These are phyloP conservation scores for Nestor notabilis DNA, from an alignment of 2,113 vertebrate genomes.

Conservation along the genomic window DNA sequence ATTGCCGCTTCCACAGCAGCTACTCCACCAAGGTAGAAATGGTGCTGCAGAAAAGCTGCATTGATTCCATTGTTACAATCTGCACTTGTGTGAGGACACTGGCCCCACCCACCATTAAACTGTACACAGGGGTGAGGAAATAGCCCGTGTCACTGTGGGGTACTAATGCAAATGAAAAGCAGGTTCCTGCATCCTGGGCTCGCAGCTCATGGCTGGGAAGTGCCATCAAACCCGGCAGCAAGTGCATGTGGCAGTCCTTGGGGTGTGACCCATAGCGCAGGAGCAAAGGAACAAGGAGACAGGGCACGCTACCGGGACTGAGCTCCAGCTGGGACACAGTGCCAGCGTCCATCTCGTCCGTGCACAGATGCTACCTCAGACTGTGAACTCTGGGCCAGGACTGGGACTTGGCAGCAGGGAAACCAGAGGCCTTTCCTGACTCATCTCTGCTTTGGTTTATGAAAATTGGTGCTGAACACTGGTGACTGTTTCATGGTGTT, in stretches of 20 bases:
- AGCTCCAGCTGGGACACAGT: background rate
- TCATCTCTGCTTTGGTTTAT: background rate
- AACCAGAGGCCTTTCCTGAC: background rate
- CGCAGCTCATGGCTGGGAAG: background rate
- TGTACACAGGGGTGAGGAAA: fast-evolving
- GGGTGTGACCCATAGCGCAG: fast-evolving
- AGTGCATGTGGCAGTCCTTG: fast-evolving
- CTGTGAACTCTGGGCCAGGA: background rate
- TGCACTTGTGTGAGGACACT: background rate
- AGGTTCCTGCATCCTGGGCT: background rate
- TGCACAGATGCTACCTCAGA: background rate
- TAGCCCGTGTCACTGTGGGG: fast-evolving
- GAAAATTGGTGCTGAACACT: background rate
- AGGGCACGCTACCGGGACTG: fast-evolving
- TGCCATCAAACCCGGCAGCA: background rate
- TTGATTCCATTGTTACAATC: background rate
- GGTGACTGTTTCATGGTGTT: background rate
- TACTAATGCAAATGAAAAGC: background rate
- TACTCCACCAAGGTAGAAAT: background rate
- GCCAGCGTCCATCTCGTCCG: fast-evolving
- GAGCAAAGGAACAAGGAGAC: background rate
- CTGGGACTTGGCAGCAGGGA: background rate
- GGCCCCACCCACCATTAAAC: background rate
- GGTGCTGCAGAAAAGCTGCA: background rate
- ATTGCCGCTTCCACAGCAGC: background rate